A percentile compares a stretch with the other conserved stretches of the same genome.
Conservation (phyloP, 2,797 vertebrate species). For the Sebastes cheni region DNA sequence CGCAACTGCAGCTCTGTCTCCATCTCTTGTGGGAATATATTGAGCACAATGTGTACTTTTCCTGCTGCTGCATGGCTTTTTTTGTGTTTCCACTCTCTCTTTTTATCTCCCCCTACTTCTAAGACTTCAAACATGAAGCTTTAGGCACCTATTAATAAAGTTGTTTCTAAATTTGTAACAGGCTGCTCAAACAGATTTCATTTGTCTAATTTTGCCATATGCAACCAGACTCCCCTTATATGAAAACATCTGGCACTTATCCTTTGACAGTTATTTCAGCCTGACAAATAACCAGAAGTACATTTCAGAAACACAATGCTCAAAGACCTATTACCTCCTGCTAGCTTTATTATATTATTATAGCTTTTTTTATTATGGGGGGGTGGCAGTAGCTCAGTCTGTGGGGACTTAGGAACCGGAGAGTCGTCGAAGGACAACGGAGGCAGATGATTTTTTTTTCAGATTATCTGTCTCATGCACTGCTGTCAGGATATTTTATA, state of each 20-base stretch:
- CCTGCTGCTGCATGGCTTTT: background rate
- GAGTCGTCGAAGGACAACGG: rapidly evolving
- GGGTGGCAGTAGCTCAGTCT: background rate
- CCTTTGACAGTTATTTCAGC: background rate
- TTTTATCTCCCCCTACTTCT: slow-evolving; percentile 7
- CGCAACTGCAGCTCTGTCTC: slow-evolving; percentile 11
- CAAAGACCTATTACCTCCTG: background rate
- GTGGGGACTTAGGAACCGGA: background rate
- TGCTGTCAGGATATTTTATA: too few species aligned
- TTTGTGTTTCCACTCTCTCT: slow-evolving; percentile 6
- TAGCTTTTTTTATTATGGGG: too few species aligned
- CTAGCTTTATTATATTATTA: too few species aligned
- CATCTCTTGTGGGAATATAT: slow-evolving; percentile 17
- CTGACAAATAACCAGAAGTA: background rate
- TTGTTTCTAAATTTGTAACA: background rate
- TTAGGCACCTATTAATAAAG: background rate
- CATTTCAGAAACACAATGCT: background rate
- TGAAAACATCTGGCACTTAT: background rate
- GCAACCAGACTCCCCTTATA: background rate
- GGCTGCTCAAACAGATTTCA: background rate
- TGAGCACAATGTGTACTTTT: slow-evolving; percentile 8
- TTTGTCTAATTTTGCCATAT: background rate
- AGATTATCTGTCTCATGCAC: too few species aligned
- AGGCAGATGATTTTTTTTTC: too few species aligned
- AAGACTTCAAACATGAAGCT: background rate